Percentiles rank a stretch among this genome's conserved stretches.
phyloP scores from a whole-genome alignment of 2,113 vertebrate genomes.

The Ceratotherium simum region DNA sequence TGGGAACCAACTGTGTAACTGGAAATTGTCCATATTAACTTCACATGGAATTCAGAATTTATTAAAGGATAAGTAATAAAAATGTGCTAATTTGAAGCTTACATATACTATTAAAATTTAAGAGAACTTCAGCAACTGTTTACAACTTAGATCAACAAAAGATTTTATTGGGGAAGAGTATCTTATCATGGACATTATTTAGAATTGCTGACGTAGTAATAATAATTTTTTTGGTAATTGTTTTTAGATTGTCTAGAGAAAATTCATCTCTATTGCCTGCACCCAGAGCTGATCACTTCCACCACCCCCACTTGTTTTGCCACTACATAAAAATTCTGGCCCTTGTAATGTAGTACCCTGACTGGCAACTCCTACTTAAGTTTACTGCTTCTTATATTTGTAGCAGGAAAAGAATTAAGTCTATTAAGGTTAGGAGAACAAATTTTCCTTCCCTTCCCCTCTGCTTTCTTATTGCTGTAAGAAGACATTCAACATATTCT shows the following conservation, averaged over 20 bases:
- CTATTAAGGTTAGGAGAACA: background rate
- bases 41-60: background rate
- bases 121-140: background rate
- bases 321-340: background rate
- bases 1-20: background rate
- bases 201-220: background rate
- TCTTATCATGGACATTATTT: background rate
- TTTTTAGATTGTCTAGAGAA: background rate
- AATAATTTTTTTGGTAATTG: background rate
- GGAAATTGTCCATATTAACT: background rate
- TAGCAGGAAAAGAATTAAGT: slow-evolving; percentile 11
- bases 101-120: background rate
- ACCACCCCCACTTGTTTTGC: background rate
- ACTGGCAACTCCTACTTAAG: background rate
- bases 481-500: background rate
- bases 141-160: slow-evolving; percentile 19
- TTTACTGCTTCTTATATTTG: background rate
- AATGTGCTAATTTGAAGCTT: slow-evolving; percentile 49
- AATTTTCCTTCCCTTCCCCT: background rate
- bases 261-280: background rate
- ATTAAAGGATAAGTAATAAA: slow-evolving; percentile 2
- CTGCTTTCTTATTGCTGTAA: background rate
- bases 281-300: background rate
- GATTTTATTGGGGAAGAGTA: background rate
- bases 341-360: background rate